These are phyloP conservation scores for Nannospalax galili DNA, from an alignment of 2,113 vertebrate species.

Conservation along the genomic window DNA sequence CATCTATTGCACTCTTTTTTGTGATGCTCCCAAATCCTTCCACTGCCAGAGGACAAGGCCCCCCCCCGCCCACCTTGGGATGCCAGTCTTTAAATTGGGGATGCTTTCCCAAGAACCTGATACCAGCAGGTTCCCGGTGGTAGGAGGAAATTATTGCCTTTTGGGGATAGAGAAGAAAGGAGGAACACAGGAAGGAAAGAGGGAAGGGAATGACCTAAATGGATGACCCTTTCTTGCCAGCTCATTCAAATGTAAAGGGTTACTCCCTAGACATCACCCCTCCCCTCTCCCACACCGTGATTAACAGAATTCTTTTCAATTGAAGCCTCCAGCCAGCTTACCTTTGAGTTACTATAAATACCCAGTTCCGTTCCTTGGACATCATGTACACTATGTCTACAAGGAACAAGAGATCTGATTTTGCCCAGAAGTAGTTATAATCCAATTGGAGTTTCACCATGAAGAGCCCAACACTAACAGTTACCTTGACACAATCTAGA, in stretches of 20 bases:
- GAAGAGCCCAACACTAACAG: not conserved
- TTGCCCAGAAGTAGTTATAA: not conserved
- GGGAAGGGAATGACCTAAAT: not conserved
- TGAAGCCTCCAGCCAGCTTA: not conserved
- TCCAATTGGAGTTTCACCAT: not conserved
- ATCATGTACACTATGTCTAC: no score
- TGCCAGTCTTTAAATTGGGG: not conserved
- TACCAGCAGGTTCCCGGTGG: not conserved
- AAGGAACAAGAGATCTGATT: conserved; percentile 1
- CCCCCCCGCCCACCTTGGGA: not conserved
- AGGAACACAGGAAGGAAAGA: not conserved
- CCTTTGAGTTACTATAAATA: conserved; percentile 26
- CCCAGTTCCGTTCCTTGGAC: not conserved
- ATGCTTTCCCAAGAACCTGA: conserved; percentile 28
- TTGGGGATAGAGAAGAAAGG: not conserved
- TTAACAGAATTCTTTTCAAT: not conserved
- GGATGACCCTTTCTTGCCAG: not conserved
- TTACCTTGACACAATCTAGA: no score
- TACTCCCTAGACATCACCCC: not conserved
- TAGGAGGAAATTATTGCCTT: conserved; percentile 5
- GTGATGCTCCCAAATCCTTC: not conserved
- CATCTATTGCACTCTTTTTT: not conserved
- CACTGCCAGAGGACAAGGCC: not conserved
- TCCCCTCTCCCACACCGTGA: not conserved
- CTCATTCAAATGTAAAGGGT: conserved; percentile 18